These are phyloP conservation scores for Clepsis dumicolana DNA, from an alignment of 2,888 invertebrate genomes.

Conservation along the genomic window DNA sequence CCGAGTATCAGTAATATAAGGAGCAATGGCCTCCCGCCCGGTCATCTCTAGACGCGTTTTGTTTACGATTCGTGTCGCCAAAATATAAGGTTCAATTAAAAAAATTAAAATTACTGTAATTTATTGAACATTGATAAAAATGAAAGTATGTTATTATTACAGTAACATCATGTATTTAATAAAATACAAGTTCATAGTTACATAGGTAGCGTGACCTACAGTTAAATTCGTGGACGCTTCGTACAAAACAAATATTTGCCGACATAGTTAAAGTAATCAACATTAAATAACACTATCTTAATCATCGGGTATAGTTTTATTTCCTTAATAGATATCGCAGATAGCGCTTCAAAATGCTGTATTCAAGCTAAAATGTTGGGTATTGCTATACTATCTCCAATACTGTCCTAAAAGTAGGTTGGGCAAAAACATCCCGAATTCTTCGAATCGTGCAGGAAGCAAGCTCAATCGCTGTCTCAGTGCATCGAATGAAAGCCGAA, in stretches of 20 bases:
- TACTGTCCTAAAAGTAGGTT: slow-evolving; percentile 23
- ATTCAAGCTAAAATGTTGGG: slow-evolving; percentile 46
- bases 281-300: slow-evolving; percentile 58
- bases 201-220: not conserved
- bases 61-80: slow-evolving; percentile 68
- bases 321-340: slow-evolving; percentile 67
- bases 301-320: slow-evolving; percentile 60
- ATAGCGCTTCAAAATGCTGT: slow-evolving; percentile 45
- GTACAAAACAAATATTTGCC: slow-evolving; percentile 24
- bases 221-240: slow-evolving; percentile 19
- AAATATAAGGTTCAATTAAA: slow-evolving; percentile 62
- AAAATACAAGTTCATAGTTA: slow-evolving; percentile 16
- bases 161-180: not conserved
- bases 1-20: slow-evolving; percentile 61
- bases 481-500: slow-evolving; percentile 61
- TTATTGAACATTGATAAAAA: not conserved
- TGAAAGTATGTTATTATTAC: not conserved
- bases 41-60: slow-evolving; percentile 63
- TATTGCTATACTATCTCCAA: slow-evolving; percentile 25
- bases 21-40: slow-evolving; percentile 78
- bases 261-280: slow-evolving; percentile 44
- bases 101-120: slow-evolving; percentile 1
- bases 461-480: slow-evolving; percentile 55
- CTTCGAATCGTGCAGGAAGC: slow-evolving; percentile 57
- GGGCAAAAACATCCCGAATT: slow-evolving; percentile 44